A percentile compares a stretch with the other conserved stretches of the same genome.
Conservation (phyloP, 2,113 vertebrate species). For the Phoxinus phoxinus region DNA sequence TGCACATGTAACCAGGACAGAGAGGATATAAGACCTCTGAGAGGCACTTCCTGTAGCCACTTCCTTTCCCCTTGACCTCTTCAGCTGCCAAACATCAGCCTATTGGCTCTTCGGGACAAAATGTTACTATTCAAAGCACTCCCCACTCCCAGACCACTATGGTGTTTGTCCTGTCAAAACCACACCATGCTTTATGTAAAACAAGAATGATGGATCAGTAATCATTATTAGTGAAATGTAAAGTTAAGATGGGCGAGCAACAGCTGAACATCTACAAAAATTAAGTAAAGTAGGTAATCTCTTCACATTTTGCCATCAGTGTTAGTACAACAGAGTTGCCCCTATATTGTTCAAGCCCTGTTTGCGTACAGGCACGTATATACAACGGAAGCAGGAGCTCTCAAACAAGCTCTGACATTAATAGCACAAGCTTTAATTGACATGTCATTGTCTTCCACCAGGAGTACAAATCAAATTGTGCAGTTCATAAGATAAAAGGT, state of each 20-base stretch:
- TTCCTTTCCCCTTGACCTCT: conserved; percentile 66
- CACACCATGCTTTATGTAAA: background rate
- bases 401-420: background rate
- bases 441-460: background rate
- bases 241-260: background rate
- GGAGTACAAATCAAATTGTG: background rate
- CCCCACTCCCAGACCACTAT: conserved; percentile 37
- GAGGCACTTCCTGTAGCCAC: conserved; percentile 75
- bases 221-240: background rate
- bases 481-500: background rate
- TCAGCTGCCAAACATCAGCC: conserved; percentile 73
- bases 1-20: conserved; percentile 60
- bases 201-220: background rate
- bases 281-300: conserved; percentile 1
- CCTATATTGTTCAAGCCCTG: conserved; percentile 32
- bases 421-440: background rate
- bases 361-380: background rate
- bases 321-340: conserved; percentile 1
- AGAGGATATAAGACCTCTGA: conserved; percentile 75
- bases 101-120: conserved; percentile 65
- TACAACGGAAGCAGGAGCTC: background rate
- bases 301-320: background rate
- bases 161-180: conserved; percentile 23
- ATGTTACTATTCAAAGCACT: conserved; percentile 62
- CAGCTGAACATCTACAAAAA: background rate